Evolutionary conservation across 2,888 invertebrate species (phyloP).

Genomic region (Oasisia sp.): DNA sequence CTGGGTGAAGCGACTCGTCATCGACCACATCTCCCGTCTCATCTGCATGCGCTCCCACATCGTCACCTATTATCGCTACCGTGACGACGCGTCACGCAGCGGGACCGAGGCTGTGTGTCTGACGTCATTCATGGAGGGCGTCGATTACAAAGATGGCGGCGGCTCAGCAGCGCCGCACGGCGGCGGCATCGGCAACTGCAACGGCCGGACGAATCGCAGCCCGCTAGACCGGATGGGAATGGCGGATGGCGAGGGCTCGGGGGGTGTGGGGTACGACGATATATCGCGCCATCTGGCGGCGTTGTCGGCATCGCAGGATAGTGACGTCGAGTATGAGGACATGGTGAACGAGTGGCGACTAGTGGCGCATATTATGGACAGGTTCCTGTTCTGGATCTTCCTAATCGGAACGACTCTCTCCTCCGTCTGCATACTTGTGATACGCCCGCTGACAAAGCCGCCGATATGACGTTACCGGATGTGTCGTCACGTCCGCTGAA

Average conservation of each 20-base stretch:
- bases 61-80: constrained; percentile 34
- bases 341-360: constrained; percentile 64
- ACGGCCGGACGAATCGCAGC: constrained; percentile 42
- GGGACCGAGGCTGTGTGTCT: constrained; percentile 46
- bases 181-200: constrained; percentile 44
- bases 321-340: constrained; percentile 58
- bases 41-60: constrained; percentile 54
- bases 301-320: constrained; percentile 55
- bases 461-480: background rate
- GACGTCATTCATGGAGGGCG: constrained; percentile 51
- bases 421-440: constrained; percentile 61
- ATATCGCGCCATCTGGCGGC: constrained; percentile 56
- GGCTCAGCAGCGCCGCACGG: background rate
- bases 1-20: constrained; percentile 61
- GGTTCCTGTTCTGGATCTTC: constrained; percentile 64
- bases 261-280: constrained; percentile 45
- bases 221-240: background rate
- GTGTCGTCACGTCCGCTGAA: constrained; percentile 1
- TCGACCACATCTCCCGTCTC: constrained; percentile 57
- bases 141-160: constrained; percentile 38
- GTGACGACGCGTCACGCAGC: constrained; percentile 3
- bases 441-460: constrained; percentile 62
- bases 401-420: constrained; percentile 57
- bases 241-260: background rate
- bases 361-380: constrained; percentile 63